Evolutionary conservation across 2,113 vertebrate species (phyloP).

Genomic region (Toxostoma redivivum): DNA sequence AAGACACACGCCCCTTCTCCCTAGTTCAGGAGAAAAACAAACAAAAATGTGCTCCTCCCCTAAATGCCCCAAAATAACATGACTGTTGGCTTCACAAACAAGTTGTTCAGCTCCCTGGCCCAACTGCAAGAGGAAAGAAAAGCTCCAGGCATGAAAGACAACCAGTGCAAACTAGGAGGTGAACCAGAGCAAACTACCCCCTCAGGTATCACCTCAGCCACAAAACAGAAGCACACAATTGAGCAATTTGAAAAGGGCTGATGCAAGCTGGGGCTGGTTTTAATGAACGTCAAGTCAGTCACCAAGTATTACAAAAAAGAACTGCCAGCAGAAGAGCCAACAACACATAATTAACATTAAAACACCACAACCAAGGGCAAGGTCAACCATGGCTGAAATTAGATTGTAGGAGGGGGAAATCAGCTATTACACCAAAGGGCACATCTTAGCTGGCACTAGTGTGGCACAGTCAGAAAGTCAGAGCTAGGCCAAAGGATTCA

Average conservation of each 20-base stretch:
- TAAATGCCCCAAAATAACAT: not conserved
- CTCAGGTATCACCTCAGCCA: not conserved
- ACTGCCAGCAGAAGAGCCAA: not conserved
- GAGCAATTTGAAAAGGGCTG: not conserved
- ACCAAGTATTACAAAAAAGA: not conserved
- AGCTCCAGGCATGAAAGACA: not conserved
- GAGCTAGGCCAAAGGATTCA: not conserved
- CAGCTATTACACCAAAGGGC: not conserved
- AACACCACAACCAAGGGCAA: not conserved
- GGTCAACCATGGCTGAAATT: not conserved
- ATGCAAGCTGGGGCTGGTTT: constrained; percentile 10
- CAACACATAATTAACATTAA: fast-evolving
- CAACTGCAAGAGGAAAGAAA: not conserved
- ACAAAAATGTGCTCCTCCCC: not conserved
- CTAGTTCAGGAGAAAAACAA: not conserved
- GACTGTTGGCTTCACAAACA: not conserved
- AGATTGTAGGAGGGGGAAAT: not conserved
- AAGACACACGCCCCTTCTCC: not conserved
- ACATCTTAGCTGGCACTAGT: not conserved
- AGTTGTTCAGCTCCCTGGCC: not conserved
- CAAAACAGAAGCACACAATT: not conserved
- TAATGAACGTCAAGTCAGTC: not conserved
- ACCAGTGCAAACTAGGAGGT: not conserved
- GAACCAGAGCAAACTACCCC: not conserved
- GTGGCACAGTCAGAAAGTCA: not conserved